phyloP scores from a whole-genome alignment of 2,888 invertebrate species.

The Schizaphis graminum region DNA sequence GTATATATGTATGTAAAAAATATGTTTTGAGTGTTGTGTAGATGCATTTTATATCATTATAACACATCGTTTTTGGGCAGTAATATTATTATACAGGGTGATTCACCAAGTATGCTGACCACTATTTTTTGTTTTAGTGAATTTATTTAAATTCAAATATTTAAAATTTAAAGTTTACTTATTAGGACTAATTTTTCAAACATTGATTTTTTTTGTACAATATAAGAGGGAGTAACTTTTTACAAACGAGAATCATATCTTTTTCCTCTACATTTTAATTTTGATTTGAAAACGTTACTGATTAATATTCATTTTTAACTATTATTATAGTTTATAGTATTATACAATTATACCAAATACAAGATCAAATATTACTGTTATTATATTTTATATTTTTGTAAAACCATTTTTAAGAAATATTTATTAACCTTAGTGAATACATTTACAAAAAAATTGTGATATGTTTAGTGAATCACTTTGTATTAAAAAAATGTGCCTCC shows the following conservation, averaged over 20 bases:
- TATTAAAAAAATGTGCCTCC: not conserved
- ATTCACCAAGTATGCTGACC: not conserved
- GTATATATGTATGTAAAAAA: not conserved
- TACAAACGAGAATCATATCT: not conserved
- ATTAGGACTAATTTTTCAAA: not conserved
- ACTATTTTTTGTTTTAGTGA: not conserved
- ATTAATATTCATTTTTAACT: not conserved
- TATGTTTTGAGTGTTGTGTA: not conserved
- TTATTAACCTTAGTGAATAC: not conserved
- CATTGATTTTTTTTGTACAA: not conserved
- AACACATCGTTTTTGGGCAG: not conserved
- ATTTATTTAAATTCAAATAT: not conserved
- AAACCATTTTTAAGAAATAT: not conserved
- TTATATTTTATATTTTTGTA: not conserved
- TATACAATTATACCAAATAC: not conserved
- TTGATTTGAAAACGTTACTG: not conserved
- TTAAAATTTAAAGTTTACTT: not conserved
- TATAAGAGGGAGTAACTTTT: not conserved
- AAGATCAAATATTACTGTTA: not conserved
- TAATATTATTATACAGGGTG: not conserved
- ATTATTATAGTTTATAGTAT: not conserved
- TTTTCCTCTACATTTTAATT: not conserved
- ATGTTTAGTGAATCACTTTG: not conserved
- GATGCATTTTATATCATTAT: not conserved
- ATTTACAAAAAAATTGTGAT: not conserved